Conservation (phyloP, 2,797 vertebrate species). For the Aviceda leuphotes region DNA sequence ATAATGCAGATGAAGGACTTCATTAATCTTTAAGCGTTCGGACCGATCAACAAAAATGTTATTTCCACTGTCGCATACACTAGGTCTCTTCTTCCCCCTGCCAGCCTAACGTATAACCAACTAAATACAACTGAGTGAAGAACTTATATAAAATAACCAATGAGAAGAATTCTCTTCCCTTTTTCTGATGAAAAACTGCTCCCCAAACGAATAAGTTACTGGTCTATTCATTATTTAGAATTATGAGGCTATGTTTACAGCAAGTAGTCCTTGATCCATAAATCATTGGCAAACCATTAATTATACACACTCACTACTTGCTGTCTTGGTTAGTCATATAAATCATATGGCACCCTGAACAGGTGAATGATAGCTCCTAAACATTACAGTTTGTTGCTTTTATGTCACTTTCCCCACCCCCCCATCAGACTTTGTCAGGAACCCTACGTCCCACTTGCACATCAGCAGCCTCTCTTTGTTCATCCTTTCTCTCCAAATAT, state of each 20-base stretch:
- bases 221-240: conserved; percentile 36
- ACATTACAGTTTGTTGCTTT: neutral
- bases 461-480: neutral
- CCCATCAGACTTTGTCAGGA: neutral
- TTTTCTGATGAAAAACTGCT: neutral
- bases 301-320: neutral
- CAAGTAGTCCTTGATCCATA: conserved; percentile 5
- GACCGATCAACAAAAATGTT: neutral
- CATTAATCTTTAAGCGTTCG: neutral
- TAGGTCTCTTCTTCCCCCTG: neutral
- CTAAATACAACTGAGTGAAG: neutral
- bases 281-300: conserved; percentile 9
- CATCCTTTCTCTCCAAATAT: neutral
- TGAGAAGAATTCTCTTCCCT: neutral
- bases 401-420: neutral
- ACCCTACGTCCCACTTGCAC: accelerated
- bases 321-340: neutral
- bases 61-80: neutral
- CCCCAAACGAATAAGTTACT: neutral
- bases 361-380: neutral
- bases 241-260: neutral
- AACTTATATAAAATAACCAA: neutral
- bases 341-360: neutral
- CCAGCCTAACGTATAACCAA: neutral
- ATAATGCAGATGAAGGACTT: neutral